Evolutionary conservation across 92 coral and sea anemone genomes (phyloP), one percentile per base, ranked within the genome.

Genomic region (Zoanthus sansibaricus): DNA sequence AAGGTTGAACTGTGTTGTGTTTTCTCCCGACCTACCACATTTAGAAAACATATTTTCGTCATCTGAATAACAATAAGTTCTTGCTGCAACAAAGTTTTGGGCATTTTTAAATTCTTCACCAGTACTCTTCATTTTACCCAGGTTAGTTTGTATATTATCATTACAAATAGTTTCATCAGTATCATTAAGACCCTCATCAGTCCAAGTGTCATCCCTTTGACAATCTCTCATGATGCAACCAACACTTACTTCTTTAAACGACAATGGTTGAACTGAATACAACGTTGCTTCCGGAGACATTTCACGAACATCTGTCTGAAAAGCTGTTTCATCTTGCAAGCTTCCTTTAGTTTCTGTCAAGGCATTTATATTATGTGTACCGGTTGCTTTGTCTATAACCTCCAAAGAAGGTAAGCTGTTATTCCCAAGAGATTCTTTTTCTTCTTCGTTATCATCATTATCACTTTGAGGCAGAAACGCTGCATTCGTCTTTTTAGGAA

Each of bases 1-100:
- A 70, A 72, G 37, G 93, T 79, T 78, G 72, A 74, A 51, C 78
- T 17, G 6, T 32, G 21, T 12, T 49, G 48, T 46, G 7, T n/a
- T 54, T 78, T 14, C 31, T 3, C 42, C 5, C 17, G 69, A 30
- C 18, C 54, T 69, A 78, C 5, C 71, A 58, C 18, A 32, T 33
- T 37, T 78, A 58, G 71, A n/a, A 9, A 37, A 31, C 4, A 5
- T 25, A 21, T 42, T 10, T 48, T 79, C n/a, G 13, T 45, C 16
- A 44, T 61, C 42, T 79, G 17, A 30, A 12, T 69, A 1, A 62
- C 30, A 58, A 58, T 58, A 16, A 1, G 15, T 17, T n/a, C 69
- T 17, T 17, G 30, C 4, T 62, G 25, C 30, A 7, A 18, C 25
- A 4, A 2, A 69, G 45, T 30, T 16, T 5, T 9, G 6, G 31